Evolutionary conservation across 2,113 vertebrate genomes (phyloP).

Genomic region (Hucho hucho): DNA sequence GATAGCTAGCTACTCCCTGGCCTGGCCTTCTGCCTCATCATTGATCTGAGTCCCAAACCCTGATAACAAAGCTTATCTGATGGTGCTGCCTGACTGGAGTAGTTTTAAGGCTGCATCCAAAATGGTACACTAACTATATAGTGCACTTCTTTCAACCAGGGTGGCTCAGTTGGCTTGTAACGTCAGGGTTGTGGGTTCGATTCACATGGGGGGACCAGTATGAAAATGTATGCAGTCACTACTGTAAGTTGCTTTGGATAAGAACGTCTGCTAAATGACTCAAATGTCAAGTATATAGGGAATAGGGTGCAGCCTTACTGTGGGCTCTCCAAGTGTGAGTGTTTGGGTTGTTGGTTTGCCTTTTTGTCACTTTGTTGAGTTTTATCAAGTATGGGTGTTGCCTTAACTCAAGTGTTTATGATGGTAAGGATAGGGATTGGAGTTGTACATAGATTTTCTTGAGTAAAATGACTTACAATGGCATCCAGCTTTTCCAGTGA

Average conservation of each 20-base stretch:
- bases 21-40: neutral
- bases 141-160: no score
- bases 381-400: neutral
- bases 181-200: no score
- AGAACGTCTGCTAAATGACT: no score
- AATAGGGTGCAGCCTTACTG: neutral
- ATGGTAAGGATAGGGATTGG: neutral
- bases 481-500: slow-evolving; percentile 20
- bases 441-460: neutral
- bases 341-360: neutral
- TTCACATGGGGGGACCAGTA: no score
- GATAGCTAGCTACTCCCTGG: neutral
- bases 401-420: neutral
- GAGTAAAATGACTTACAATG: slow-evolving; percentile 26
- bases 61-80: slow-evolving; percentile 14
- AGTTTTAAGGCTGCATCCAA: neutral
- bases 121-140: no score
- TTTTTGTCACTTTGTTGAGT: neutral
- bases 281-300: neutral
- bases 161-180: no score
- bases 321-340: neutral
- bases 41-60: neutral
- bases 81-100: neutral
- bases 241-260: no score
- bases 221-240: no score